These are phyloP conservation scores for Acridotheres tristis DNA, from an alignment of 2,797 vertebrate genomes.

Conservation along the genomic window DNA sequence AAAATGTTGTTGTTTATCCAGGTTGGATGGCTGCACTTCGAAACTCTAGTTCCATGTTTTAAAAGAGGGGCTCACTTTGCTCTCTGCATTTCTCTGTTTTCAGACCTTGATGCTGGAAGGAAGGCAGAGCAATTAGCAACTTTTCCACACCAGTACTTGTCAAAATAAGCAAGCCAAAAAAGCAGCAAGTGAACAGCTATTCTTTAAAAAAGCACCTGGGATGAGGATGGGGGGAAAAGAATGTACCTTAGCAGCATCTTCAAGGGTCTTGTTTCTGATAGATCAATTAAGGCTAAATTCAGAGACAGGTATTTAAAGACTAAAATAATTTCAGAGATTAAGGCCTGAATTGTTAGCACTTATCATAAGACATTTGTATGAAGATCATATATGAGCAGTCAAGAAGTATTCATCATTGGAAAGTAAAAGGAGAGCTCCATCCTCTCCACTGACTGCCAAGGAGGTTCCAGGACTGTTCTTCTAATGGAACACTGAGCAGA, in stretches of 20 bases:
- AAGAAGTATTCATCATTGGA: background rate
- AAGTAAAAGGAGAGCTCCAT: background rate
- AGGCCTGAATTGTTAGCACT: background rate
- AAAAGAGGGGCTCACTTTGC: background rate
- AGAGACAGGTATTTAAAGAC: background rate
- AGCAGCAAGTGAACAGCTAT: background rate
- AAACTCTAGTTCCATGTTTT: background rate
- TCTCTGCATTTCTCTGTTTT: background rate
- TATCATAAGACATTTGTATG: background rate
- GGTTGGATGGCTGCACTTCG: background rate
- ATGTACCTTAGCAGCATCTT: background rate
- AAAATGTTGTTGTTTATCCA: background rate
- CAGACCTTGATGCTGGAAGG: background rate
- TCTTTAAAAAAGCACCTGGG: background rate
- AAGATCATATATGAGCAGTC: background rate
- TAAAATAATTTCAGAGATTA: background rate
- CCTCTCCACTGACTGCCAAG: accelerated
- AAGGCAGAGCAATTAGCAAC: background rate
- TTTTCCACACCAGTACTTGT: background rate
- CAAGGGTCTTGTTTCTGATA: background rate
- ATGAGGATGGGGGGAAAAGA: background rate
- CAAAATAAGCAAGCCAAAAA: background rate
- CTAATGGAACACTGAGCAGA: background rate
- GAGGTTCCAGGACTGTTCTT: background rate
- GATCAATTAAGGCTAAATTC: background rate